phyloP scores from a whole-genome alignment of 64 coral and sea anemone genomes.

The Montipora cactus region DNA sequence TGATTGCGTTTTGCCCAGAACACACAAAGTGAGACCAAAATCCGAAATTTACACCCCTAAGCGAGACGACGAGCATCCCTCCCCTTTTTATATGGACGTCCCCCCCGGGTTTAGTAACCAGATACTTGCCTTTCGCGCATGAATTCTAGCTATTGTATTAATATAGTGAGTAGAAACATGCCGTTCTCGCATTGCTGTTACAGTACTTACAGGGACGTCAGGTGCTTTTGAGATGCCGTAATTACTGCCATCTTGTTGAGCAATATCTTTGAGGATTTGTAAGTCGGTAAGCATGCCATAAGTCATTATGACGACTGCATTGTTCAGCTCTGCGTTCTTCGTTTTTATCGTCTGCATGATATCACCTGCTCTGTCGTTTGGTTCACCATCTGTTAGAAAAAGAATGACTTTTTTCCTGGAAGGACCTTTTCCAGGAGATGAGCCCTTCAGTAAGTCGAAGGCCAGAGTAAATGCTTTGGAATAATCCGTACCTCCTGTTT shows the following conservation, averaged over 20 bases:
- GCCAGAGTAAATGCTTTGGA: slow-evolving; percentile 30
- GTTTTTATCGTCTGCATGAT: slow-evolving; percentile 33
- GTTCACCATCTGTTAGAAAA: slow-evolving; percentile 67
- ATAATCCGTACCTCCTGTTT: slow-evolving; percentile 25
- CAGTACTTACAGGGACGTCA: slow-evolving; percentile 47
- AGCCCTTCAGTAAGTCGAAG: slow-evolving; percentile 42
- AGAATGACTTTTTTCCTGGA: slow-evolving; percentile 51
- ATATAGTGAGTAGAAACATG: too few species aligned
- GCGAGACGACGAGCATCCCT: too few species aligned
- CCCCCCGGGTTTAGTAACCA: too few species aligned
- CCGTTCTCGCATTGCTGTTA: too few species aligned
- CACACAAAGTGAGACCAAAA: too few species aligned
- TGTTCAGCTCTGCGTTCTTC: slow-evolving; percentile 44
- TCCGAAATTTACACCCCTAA: too few species aligned
- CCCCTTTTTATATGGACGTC: too few species aligned
- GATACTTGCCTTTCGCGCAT: too few species aligned
- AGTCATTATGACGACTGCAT: slow-evolving; percentile 45
- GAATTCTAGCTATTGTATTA: too few species aligned
- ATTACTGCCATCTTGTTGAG: not conserved
- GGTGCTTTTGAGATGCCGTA: not conserved
- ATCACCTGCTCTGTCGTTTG: not conserved
- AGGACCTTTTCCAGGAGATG: not conserved
- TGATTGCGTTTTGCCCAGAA: too few species aligned
- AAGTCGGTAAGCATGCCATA: slow-evolving; percentile 46
- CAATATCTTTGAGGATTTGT: slow-evolving; percentile 12